Evolutionary conservation across 2,113 vertebrate genomes (phyloP), one percentile per base, ranked within the genome.

Genomic region (Scolopax mira): DNA sequence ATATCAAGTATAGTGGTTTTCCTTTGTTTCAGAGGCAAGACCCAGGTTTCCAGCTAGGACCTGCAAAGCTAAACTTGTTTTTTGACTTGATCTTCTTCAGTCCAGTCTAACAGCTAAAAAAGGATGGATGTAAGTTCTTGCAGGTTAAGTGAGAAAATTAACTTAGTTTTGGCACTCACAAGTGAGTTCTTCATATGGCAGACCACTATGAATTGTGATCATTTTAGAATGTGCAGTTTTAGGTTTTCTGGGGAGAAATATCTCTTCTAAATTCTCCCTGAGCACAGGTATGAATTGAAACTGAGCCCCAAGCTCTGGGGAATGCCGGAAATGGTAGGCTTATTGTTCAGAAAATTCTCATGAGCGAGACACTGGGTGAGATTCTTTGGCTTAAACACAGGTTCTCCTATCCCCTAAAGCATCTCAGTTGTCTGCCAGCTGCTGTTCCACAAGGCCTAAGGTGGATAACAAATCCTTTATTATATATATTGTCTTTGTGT

Each of bases 351-450:
- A 23, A 64, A 81, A 39, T 9, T 60, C 70, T 25, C n/a, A 41
- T 10, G 46, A 44, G 2, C 0, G 0, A 74, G 22, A 75, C 10
- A 33, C 1, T 67, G 10, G 1, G 4, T 77, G 16, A 11, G 18
- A 82, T 75, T 62, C 51, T 89, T 77, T 48, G 21, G 10, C 33
- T 80, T 80, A 57, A 83, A 52, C 27, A 48, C 7, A 27, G 7
- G 10, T 61, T 83, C 33, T 58, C 49, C 18, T 85, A 18, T 19
- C 33, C 24, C 7, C 7, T 80, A 54, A 73, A 80, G 18, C 27
- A 70, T 39, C 27, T 89, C 60, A 52, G 37, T 8, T 85, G 25
- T 48, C 33, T 65, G 12, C 5, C 24, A 88, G 49, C 24, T 69
- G 52, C 35, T 10, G 2, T 62, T 73, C 11, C 46, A 83, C 41